Conservation (phyloP, 2,797 vertebrate genomes). For the Pitangus sulphuratus region DNA sequence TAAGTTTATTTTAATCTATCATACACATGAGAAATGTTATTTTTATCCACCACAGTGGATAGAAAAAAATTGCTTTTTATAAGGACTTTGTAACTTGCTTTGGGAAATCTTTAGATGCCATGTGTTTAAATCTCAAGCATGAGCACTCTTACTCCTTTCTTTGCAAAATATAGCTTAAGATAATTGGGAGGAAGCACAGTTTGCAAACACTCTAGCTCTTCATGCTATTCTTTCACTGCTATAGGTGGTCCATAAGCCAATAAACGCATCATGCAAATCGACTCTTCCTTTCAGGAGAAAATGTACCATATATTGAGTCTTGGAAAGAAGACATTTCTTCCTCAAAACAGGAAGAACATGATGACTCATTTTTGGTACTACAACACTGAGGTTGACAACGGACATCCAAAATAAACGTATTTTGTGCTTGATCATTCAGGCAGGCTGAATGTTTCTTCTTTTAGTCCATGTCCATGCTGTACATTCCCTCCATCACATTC, state of each 20-base stretch:
- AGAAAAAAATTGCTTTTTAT: neutral
- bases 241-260: neutral
- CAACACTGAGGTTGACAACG: neutral
- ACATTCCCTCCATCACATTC: accelerated
- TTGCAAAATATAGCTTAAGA: neutral
- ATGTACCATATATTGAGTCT: neutral
- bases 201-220: neutral
- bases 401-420: neutral
- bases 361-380: neutral
- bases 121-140: constrained; percentile 7
- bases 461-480: neutral
- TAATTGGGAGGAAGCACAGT: neutral
- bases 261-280: neutral
- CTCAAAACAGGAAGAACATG: neutral
- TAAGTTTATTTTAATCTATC: neutral
- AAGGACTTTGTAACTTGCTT: neutral
- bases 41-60: neutral
- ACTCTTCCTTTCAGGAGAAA: neutral
- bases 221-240: neutral
- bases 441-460: neutral
- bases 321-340: neutral
- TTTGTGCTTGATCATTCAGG: neutral
- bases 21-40: neutral
- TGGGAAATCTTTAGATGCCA: neutral
- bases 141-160: neutral